Evolutionary conservation across 2,113 vertebrate species (phyloP).

Genomic region (Oncorhynchus clarkii): DNA sequence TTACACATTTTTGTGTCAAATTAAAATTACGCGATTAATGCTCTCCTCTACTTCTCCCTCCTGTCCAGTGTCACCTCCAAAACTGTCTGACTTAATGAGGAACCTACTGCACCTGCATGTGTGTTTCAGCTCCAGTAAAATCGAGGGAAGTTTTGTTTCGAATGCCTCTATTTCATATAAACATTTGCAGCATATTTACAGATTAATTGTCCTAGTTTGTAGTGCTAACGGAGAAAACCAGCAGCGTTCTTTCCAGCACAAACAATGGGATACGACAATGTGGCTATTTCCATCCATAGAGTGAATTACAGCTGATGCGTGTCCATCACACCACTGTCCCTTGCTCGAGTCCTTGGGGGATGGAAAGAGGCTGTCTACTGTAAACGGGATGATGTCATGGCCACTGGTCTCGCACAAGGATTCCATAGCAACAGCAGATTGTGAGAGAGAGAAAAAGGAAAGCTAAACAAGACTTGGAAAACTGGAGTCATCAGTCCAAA

Average conservation of each 20-base stretch:
- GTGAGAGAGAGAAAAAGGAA: background rate
- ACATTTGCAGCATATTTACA: background rate
- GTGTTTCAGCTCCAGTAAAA: too few relatives aligned
- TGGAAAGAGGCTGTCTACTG: background rate
- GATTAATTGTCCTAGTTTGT: background rate
- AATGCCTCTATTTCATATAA: too few relatives aligned
- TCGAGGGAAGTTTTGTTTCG: too few relatives aligned
- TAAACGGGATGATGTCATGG: background rate
- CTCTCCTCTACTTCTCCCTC: background rate
- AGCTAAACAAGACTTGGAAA: background rate
- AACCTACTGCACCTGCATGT: background rate
- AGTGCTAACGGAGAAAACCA: background rate
- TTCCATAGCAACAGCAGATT: background rate
- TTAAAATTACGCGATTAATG: too few relatives aligned
- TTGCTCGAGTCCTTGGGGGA: background rate
- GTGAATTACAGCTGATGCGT: background rate
- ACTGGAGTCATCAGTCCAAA: background rate
- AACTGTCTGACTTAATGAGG: background rate
- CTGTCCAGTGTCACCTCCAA: background rate
- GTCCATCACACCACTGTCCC: background rate
- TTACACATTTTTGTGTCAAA: too few relatives aligned
- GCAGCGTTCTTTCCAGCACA: background rate
- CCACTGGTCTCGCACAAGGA: background rate
- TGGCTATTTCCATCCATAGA: background rate
- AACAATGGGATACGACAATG: background rate